Base-by-base conservation (phyloP, 2,797 vertebrate species). In the Typhlichthys subterraneus region DNA sequence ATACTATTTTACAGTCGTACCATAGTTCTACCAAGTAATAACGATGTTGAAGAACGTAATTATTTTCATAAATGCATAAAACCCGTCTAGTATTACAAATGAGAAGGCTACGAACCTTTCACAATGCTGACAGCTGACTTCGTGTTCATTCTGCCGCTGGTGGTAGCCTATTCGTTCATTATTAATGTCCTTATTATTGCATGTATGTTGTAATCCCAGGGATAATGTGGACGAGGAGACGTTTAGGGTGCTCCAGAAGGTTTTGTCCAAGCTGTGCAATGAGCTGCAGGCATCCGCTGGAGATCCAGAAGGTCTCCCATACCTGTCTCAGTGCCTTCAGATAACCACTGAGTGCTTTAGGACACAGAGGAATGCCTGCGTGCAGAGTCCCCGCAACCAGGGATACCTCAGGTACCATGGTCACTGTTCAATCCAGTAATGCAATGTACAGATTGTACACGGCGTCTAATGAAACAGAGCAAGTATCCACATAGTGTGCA, bases 361-460 rank as follows among this genome's bases (percentile, higher is more conserved):
- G 57, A 95, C 94, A 13, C 93, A 94, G 62, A 93, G 97, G 70
- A 99, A 98, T 42, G 91, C 96, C 1, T 97, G 97, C 11, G 92
- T 96, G 0, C 92, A 95, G 72, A 97, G 94, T 79, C 50, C 83
- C 49, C 90, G 78, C 61, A 99, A 97, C 85, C 98, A 99, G 60
- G 76, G 81, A 7, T 19, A 91, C 56, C 89, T 98, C 82, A 94
- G 97, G 98, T 99, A 84, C 17, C 42, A 23, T 48, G 5, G 13
- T 48, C 3, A 12, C 13, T 4, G 2, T n/a, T n/a, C 1, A 12
- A 13, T 17, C 1, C 14, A 15, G 6, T 51, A 2, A 17, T 51
- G 14, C 15, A 8, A 19, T 17, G 3, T 15, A 51, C 14, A 51
- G 49, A 51, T 17, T 13, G 47, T 50, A n/a, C 47, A 9, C 8